Evolutionary conservation across 2,888 invertebrate species (phyloP), one percentile per base, ranked within the genome.

Genomic region (Camptogramma bilineatum): DNA sequence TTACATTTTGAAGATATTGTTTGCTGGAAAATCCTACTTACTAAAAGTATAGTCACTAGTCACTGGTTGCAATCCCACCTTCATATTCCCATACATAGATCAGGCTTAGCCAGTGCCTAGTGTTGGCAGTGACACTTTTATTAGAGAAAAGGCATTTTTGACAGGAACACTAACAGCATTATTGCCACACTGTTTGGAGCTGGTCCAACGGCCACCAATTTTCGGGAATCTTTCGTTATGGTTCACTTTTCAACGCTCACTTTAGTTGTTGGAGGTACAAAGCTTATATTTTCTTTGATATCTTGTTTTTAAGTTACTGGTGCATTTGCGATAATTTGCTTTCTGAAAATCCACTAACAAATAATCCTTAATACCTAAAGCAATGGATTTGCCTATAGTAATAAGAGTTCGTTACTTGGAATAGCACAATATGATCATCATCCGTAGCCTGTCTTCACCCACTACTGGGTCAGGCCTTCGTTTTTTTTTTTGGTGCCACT

Each of bases 101-200:
- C 65, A 39, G 53, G 8, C 58, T 56, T 34, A 48, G 19, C 39
- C 56, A 39, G 47, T 31, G 19, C 55, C 53, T 61, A 64, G 67
- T 70, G 69, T 72, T 62, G 62, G 13, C 64, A 59, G 62, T 71
- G 77, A 72, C 76, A 73, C 73, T 79, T 78, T 78, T 78, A 81
- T 77, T 71, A 72, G 72, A 74, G 68, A 69, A 56, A 69, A 70
- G 73, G 75, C 76, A 77, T 75, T 83, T 83, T 80, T 83, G 83
- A 84, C 81, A 74, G 74, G 70, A 55, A 70, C 74, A 73, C 79
- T 83, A 85, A 84, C 82, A 74, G 79, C 73, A 79, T 84, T 84
- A 86, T 82, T 80, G 81, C 79, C 83, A 81, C 82, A 78, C 78
- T 78, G 82, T 84, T 86, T 85, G 85, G 85, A 81, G 57, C 39